A percentile compares a stretch with the other conserved stretches of the same genome.
These are phyloP conservation scores for Euura lappo DNA, from an alignment of 1,140 invertebrate species.

Conservation along the genomic window DNA sequence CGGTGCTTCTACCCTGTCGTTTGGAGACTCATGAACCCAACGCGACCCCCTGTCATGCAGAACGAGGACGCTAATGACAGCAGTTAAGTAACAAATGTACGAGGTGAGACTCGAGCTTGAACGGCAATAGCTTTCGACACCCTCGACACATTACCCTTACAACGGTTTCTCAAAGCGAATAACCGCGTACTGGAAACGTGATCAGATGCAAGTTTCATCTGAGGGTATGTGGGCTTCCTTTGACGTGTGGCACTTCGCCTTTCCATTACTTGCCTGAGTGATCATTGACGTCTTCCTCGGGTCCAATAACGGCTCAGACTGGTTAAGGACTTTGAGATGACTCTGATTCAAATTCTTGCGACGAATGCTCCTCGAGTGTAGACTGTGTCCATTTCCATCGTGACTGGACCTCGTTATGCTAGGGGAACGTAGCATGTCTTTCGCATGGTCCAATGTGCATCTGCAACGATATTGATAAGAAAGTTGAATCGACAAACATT, in stretches of 20 bases:
- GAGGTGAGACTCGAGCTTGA: too few relatives aligned
- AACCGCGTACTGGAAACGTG: neutral
- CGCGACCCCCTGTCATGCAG: too few relatives aligned
- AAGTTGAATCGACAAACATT: neutral
- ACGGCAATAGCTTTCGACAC: too few relatives aligned
- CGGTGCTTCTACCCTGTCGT: too few relatives aligned
- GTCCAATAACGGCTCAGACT: neutral
- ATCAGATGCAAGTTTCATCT: constrained; percentile 4
- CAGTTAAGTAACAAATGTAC: too few relatives aligned
- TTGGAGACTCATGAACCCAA: too few relatives aligned
- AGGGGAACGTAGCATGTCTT: neutral
- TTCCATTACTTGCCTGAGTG: neutral
- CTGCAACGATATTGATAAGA: neutral
- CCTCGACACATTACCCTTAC: too few relatives aligned
- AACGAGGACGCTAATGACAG: too few relatives aligned
- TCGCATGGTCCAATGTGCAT: neutral
- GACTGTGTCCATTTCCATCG: neutral
- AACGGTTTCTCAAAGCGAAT: too few relatives aligned
- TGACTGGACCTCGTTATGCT: neutral
- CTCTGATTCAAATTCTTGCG: neutral
- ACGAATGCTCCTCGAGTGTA: neutral
- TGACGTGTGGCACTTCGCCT: neutral
- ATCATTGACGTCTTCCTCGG: neutral
- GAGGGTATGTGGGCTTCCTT: neutral
- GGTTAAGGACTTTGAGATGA: neutral